These are phyloP conservation scores for Nyctereutes procyonoides DNA, from an alignment of 2,113 vertebrate species.

Conservation along the genomic window DNA sequence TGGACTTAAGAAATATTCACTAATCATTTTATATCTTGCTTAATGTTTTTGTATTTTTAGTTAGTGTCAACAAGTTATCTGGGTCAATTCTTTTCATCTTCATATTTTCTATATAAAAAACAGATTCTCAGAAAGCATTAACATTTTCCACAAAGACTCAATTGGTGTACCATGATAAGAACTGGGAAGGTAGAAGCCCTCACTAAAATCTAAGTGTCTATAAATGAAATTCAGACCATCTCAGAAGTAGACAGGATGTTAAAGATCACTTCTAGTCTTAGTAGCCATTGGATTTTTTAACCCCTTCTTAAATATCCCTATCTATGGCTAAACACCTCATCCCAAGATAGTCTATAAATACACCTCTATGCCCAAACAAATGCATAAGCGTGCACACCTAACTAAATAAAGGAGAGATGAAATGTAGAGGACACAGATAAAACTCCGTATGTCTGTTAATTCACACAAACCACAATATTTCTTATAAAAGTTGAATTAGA, in stretches of 20 bases:
- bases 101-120: not conserved
- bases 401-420: not conserved
- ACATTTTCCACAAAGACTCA: not conserved
- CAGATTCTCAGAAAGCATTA: not conserved
- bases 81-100: constrained; percentile 15
- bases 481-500: constrained; percentile 23
- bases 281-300: not conserved
- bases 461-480: not conserved
- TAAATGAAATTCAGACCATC: constrained; percentile 25
- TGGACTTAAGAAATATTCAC: not conserved
- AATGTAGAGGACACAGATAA: not conserved
- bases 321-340: not conserved
- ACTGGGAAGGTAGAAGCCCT: not conserved
- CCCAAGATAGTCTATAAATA: not conserved
- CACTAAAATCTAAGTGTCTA: not conserved
- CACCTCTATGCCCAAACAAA: not conserved
- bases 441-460: not conserved
- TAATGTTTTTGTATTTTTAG: constrained; percentile 58
- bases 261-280: constrained; percentile 31
- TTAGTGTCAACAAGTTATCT: constrained; percentile 54
- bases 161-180: not conserved
- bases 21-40: constrained; percentile 57
- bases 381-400: not conserved
- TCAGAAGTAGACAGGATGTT: constrained; percentile 13
- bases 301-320: not conserved